Percentiles rank a stretch among this genome's conserved stretches.
These are phyloP conservation scores for Euthynnus affinis DNA, from an alignment of 2,797 vertebrate genomes.

Conservation along the genomic window DNA sequence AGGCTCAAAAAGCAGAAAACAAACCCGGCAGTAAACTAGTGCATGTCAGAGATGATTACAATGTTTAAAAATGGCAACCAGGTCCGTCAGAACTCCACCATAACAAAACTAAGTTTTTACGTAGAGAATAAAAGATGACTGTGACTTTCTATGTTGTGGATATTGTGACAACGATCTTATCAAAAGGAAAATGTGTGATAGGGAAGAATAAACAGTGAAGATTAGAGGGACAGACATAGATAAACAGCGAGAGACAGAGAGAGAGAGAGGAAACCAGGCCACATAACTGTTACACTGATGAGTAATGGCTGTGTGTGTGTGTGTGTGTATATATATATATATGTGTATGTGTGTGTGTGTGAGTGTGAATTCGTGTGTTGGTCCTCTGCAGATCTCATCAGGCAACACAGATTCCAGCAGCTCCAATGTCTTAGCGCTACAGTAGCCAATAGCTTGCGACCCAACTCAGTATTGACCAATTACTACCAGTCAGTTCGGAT, in stretches of 20 bases:
- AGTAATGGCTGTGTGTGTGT: constrained; percentile 40
- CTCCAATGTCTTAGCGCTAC: constrained; percentile 24
- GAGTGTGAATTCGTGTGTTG: constrained; percentile 8
- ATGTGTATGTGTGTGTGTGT: constrained; percentile 22
- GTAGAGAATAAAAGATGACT: background rate
- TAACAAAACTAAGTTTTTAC: background rate
- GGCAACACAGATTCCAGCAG: constrained; percentile 47
- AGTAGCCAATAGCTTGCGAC: constrained; percentile 21
- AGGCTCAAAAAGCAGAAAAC: background rate
- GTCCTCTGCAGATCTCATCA: constrained; percentile 62
- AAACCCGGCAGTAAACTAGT: background rate
- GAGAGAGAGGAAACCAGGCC: constrained; percentile 43
- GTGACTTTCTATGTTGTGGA: background rate
- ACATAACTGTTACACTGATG: constrained; percentile 27
- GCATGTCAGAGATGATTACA: background rate
- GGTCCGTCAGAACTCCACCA: background rate
- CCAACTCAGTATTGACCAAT: constrained; percentile 20
- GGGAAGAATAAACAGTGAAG: constrained; percentile 2
- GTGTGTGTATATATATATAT: constrained; percentile 26
- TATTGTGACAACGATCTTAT: background rate
- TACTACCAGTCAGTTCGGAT: background rate
- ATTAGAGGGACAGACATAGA: constrained; percentile 4
- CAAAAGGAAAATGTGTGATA: constrained; percentile 16
- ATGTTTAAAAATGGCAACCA: background rate
- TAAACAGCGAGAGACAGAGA: constrained; percentile 5